A percentile compares a stretch with the other conserved stretches of the same genome.
These are phyloP conservation scores for Brachionus plicatilis DNA, from an alignment of 1,140 invertebrate species.

Conservation along the genomic window DNA sequence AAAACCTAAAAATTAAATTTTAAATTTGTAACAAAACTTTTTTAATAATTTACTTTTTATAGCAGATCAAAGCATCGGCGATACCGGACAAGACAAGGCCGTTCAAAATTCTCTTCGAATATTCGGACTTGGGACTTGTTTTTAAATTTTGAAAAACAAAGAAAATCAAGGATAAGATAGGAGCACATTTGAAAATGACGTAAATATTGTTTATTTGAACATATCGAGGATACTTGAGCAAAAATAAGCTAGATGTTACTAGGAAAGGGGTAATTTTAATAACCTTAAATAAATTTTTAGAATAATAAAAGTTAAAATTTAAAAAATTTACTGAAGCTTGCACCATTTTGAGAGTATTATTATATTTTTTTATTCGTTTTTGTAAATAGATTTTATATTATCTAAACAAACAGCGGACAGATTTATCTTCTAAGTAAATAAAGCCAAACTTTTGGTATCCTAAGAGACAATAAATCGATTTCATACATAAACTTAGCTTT, in stretches of 20 bases:
- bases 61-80: conserved; percentile 17
- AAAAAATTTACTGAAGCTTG: neutral
- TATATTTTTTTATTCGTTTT: neutral
- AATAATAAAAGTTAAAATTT: neutral
- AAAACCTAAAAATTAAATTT: neutral
- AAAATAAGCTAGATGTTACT: neutral
- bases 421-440: neutral
- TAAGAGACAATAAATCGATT: neutral
- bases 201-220: neutral
- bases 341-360: neutral
- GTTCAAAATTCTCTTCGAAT: neutral
- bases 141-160: neutral
- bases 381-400: neutral
- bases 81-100: neutral
- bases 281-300: neutral
- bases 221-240: neutral
- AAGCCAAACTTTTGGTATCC: neutral
- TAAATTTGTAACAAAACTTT: neutral
- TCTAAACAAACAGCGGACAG: neutral
- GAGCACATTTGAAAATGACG: neutral
- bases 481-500: neutral
- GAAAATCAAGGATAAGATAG: neutral
- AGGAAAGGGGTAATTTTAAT: neutral
- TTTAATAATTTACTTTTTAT: neutral
- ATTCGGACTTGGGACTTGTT: neutral